Conservation (phyloP, 1,140 invertebrate genomes). For the Heliconius melpomene region DNA sequence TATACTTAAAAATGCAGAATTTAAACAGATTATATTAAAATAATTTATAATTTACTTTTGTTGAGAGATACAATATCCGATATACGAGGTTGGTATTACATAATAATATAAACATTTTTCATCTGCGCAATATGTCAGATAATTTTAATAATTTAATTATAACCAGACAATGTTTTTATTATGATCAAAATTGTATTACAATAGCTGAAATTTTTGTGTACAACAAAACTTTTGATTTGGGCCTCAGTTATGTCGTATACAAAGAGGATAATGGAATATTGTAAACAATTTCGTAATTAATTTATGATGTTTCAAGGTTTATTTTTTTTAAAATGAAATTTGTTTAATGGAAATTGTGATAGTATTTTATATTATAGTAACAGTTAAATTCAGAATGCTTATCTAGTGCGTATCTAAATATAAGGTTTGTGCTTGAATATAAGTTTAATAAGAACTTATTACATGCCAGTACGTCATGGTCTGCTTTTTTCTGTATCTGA, state of each 20-base stretch:
- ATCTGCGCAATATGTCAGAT: background rate
- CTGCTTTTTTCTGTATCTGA: no score
- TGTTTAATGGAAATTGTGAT: background rate
- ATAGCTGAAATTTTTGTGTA: constrained; percentile 4
- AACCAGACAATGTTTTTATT: background rate
- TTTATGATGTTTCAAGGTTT: background rate
- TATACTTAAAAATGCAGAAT: no score
- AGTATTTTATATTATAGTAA: background rate
- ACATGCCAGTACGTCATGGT: no score
- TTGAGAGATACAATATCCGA: no score
- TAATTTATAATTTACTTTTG: no score
- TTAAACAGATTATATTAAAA: no score
- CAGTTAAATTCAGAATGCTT: no score
- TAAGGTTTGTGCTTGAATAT: background rate
- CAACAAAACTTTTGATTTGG: background rate
- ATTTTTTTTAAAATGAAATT: background rate
- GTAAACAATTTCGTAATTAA: background rate
- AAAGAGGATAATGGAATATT: constrained; percentile 1
- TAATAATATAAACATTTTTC: no score
- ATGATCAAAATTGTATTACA: background rate
- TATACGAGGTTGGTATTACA: no score
- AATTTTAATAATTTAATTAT: background rate
- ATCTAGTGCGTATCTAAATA: no score
- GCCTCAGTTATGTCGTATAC: background rate
- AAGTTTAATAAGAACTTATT: no score